Evolutionary conservation across 1,140 invertebrate genomes (phyloP), one percentile per base, ranked within the genome.

Genomic region (Antheraea pernyi): DNA sequence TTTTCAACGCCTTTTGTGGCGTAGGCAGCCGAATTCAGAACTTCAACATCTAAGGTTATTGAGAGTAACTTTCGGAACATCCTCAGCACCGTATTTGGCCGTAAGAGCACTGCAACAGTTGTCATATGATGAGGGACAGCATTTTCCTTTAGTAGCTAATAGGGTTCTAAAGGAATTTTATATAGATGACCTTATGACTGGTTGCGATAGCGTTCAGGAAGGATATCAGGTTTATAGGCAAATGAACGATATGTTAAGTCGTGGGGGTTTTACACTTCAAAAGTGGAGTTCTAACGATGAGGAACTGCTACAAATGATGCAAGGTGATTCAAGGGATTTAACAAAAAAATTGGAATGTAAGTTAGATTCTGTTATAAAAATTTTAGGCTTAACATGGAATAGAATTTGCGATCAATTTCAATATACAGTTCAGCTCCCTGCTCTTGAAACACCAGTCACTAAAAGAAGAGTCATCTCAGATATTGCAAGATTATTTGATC

Each of bases 401-500:
- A 10, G 46, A n/a, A n/a, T 22, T 0, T 6, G 10, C 16, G 67
- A 68, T 22, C 7, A 5, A 3, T 68, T 68, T 19, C 22, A 58
- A 7, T 66, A 66, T 19, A 9, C 42, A 5, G 65, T 66, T 53
- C 19, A 18, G 10, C 13, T 66, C 3, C 48, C 42, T 16, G 16
- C 16, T 9, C 16, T 18, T 11, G n/a, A 16, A 22, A 46, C 9
- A 48, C 46, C 65, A 7, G 46, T 22, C 0, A 66, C 65, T 13
- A 66, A 66, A 58, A 53, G 65, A 30, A 66, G 18, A 9, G 48
- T 66, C 22, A 66, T 66, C 22, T 66, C 65, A 19, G 42, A 66
- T 22, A 66, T 66, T 19, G n/a, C 42, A 19, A 42, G 65, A 11
- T 46, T 66, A 19, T 66, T 19, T 22, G 65, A 66, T 30, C 65